Conservation (phyloP, 2,113 vertebrate species). For the Agelaius phoeniceus region DNA sequence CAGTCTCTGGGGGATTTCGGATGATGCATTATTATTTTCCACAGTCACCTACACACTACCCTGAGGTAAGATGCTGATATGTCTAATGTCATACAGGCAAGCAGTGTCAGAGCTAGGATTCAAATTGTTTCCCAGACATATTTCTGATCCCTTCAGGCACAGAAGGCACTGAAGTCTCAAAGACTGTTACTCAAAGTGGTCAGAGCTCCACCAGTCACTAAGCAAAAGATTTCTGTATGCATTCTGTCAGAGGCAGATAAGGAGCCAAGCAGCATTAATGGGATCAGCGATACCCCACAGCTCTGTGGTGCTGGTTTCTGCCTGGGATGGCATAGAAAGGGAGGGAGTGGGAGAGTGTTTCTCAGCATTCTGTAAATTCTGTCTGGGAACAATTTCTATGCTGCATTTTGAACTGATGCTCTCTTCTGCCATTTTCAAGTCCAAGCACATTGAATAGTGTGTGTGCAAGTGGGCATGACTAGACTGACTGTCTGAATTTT, state of each 20-base stretch:
- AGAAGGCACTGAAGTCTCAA: neutral
- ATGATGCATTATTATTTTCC: constrained; percentile 42
- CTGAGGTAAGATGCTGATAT: constrained; percentile 13
- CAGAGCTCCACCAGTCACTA: neutral
- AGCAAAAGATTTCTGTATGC: neutral
- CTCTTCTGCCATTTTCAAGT: neutral
- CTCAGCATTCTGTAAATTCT: neutral
- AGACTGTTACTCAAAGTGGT: neutral
- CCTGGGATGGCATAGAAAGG: neutral
- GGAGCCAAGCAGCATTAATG: neutral
- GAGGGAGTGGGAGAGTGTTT: neutral
- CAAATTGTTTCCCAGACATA: neutral
- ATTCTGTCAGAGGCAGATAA: constrained; percentile 47
- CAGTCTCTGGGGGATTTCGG: constrained; percentile 16
- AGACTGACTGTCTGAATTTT: neutral
- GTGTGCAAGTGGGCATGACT: neutral
- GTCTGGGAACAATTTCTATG: neutral
- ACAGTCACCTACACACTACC: constrained; percentile 41
- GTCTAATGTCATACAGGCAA: constrained; percentile 6
- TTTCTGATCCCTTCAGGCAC: neutral
- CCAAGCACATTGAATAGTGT: neutral
- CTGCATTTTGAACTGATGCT: neutral
- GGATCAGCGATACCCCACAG: constrained; percentile 13
- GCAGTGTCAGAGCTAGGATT: neutral
- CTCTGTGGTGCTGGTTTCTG: neutral